Evolutionary conservation across 2,797 vertebrate species (phyloP), one percentile per base, ranked within the genome.

Genomic region (Dipus sagitta): DNA sequence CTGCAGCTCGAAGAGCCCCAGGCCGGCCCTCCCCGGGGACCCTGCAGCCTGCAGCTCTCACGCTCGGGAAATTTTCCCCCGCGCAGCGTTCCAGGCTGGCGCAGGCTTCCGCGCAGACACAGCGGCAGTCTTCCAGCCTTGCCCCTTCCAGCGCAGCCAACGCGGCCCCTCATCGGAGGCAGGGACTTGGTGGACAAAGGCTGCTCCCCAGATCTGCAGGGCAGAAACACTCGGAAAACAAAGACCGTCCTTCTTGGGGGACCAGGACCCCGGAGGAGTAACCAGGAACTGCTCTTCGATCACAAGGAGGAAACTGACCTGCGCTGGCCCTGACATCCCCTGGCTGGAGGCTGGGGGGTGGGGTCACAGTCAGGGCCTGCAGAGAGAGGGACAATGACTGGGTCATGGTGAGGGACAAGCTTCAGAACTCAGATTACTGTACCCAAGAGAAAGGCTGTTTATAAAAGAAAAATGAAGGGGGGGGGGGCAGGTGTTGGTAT

Each of bases 31-130:
- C 97, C 97, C 97, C 14, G 0, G 96, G 96, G 97, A 97, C 94
- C 75, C 80, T n/a, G 88, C 88, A 95, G 97, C 95, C 94, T 95
- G 92, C 88, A 91, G 96, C 97, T 96, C 97, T 97, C 97, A 97
- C 86, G 78, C 93, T 92, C 94, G 95, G 97, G 96, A 95, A 96
- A 96, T 96, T 96, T 96, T 97, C 93, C 90, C 74, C 95, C 77
- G 88, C 0, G 17, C 86, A 58, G 88, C 71, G 80, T 94, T 97
- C 96, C 96, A 96, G 94, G 94, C 72, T 82, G 6, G 94, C 93
- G 68, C 86, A 96, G 83, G 34, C 83, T 88, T 47, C 65, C 85
- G 95, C 94, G 96, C 96, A 58, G 87, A 80, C 79, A 94, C 90
- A 90, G 79, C 23, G 15, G 92, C 86, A 14, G 18, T 58, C 86